Evolutionary conservation across 2,888 invertebrate species (phyloP).

Genomic region (Acholoe squamosa): DNA sequence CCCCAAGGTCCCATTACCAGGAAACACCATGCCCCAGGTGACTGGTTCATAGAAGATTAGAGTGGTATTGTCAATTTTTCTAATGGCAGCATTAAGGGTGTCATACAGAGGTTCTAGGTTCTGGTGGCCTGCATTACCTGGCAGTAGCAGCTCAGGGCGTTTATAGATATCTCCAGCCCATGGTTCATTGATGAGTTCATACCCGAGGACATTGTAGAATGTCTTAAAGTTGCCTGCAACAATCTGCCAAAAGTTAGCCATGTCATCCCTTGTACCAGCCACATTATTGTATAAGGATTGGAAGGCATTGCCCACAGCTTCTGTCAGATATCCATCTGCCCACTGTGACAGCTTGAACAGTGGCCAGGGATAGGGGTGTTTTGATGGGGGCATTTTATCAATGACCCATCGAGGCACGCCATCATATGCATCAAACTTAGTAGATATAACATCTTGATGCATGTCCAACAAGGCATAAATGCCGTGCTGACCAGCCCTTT

Average conservation of each 20-base stretch:
- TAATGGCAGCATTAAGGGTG: constrained; percentile 70
- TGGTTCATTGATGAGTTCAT: constrained; percentile 78
- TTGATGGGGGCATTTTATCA: constrained; percentile 71
- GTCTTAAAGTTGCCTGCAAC: constrained; percentile 70
- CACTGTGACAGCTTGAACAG: constrained; percentile 68
- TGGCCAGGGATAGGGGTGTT: constrained; percentile 75
- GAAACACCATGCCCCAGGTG: constrained; percentile 74
- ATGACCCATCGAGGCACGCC: constrained; percentile 75
- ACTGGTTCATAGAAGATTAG: constrained; percentile 78
- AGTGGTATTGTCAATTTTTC: constrained; percentile 72
- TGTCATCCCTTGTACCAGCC: constrained; percentile 67
- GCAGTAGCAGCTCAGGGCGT: constrained; percentile 72
- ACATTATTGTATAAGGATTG: constrained; percentile 74
- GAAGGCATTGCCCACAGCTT: constrained; percentile 73
- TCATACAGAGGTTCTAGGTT: constrained; percentile 75
- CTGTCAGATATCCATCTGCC: constrained; percentile 73
- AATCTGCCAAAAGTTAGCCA: constrained; percentile 73
- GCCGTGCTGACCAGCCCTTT: constrained; percentile 77
- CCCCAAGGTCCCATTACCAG: constrained; percentile 69
- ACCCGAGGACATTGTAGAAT: constrained; percentile 73
- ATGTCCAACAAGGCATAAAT: constrained; percentile 75
- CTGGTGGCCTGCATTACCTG: constrained; percentile 73
- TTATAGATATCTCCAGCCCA: constrained; percentile 76
- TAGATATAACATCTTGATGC: constrained; percentile 75
- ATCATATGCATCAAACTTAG: constrained; percentile 73